Conservation (phyloP, 2,797 vertebrate genomes). For the Onychomys arenicola region DNA sequence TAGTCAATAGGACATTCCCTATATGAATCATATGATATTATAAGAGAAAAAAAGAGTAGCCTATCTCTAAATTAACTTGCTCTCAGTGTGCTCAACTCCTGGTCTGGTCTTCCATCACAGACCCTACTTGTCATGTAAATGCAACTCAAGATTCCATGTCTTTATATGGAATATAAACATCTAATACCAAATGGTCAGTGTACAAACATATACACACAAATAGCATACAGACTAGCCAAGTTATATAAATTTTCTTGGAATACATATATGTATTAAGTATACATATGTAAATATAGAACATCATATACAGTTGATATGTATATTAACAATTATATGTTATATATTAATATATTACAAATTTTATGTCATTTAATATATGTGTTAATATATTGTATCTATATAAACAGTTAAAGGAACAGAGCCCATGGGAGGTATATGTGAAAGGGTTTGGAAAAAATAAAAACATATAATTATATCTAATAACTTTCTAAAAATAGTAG, state of each 20-base stretch:
- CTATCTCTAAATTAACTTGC: not conserved
- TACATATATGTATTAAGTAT: too few relatives aligned
- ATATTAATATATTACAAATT: too few relatives aligned
- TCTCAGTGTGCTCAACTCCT: not conserved
- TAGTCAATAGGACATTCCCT: not conserved
- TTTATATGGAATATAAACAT: too few relatives aligned
- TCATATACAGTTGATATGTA: not conserved
- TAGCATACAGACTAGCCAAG: not conserved
- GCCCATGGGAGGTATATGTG: not conserved
- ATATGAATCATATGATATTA: not conserved
- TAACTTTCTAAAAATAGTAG: not conserved
- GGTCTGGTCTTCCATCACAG: not conserved
- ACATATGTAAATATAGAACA: not conserved
- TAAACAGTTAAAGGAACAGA: not conserved
- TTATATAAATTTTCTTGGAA: not conserved
- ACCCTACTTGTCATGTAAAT: not conserved
- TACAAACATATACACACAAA: not conserved
- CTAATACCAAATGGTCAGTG: too few relatives aligned
- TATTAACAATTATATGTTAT: too few relatives aligned
- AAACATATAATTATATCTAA: not conserved
- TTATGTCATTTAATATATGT: too few relatives aligned
- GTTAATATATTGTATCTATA: not conserved
- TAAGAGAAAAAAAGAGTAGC: not conserved
- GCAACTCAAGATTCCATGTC: not conserved
- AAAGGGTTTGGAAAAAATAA: not conserved